Base-by-base conservation (phyloP, 2,113 vertebrate species). In the Gymnobelideus leadbeateri region DNA sequence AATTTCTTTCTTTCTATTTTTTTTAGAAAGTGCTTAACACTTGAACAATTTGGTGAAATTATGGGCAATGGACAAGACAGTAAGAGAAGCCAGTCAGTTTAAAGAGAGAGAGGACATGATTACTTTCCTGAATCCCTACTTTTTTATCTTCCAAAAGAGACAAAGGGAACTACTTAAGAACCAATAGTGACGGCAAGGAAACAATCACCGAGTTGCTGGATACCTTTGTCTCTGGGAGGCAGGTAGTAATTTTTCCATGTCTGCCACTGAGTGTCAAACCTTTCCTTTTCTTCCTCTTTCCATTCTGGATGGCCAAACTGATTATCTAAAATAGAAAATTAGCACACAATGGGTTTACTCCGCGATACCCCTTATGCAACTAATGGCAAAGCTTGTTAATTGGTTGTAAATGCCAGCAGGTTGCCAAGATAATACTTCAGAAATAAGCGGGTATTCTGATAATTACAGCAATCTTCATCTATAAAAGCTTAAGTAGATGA, bases 381-480 rank as follows among this genome's bases (percentile, higher is more conserved):
- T 99, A 99, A 99, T 99, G 99, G 99, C 98, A 99, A 99, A 98
- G 99, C 99, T 99, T 99, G 99, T 99, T 99, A 99, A 99, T 99
- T 99, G 99, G 99, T 99, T 99, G 98, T 99, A 99, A 99, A 99
- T 99, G 99, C 99, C 99, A 99, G 99, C 99, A 99, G 99, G 98
- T 99, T 99, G 99, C 99, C 99, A 98, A 99, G 99, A 99, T 99
- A 99, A 99, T 99, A 99, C 99, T 99, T 99, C 98, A 98, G 99
- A 99, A 99, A 99, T 99, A 99, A 99, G 99, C 99, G 99, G 99
- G 99, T 99, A 99, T 99, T 99, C 99, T 99, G 99, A 99, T 99
- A 99, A 99, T 99, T 99, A 99, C 99, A 99, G 99, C 99, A 99
- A 99, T 99, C 99, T 99, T 99, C 99, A 99, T 99, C 99, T 99